Percentiles rank a stretch among this genome's conserved stretches.
These are phyloP conservation scores for Zaprionus gabonicus DNA, from an alignment of 1,140 invertebrate genomes.

Conservation along the genomic window DNA sequence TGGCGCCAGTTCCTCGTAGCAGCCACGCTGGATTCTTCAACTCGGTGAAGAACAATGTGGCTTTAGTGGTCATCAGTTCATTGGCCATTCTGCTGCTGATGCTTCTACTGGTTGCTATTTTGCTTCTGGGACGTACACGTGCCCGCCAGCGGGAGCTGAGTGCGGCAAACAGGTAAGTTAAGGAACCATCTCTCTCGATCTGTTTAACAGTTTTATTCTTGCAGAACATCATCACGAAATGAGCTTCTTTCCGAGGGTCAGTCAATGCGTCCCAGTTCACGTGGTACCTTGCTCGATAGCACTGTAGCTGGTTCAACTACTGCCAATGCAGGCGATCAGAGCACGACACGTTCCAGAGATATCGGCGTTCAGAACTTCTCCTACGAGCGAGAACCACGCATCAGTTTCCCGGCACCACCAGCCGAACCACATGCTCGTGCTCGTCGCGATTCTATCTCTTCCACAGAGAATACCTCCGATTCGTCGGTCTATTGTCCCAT, in stretches of 20 bases:
- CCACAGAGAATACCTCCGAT: constrained; percentile 81
- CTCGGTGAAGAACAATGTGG: constrained; percentile 84
- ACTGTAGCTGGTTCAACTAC: constrained; percentile 16
- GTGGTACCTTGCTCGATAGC: constrained; percentile 53
- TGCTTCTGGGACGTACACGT: constrained; percentile 87
- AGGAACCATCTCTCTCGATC: too few relatives aligned
- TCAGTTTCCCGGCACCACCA: constrained; percentile 69
- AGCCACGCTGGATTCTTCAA: constrained; percentile 88
- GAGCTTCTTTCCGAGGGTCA: constrained; percentile 75
- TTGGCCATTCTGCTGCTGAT: constrained; percentile 87
- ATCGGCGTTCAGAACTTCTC: constrained; percentile 72
- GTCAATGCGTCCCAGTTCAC: constrained; percentile 68
- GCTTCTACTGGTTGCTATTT: constrained; percentile 86
- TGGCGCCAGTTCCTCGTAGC: constrained; percentile 87
- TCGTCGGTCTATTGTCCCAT: constrained; percentile 84
- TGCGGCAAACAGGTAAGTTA: constrained; percentile 60
- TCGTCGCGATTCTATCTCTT: constrained; percentile 71
- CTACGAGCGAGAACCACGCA: constrained; percentile 73
- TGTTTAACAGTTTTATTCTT: neutral
- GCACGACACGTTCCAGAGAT: constrained; percentile 60
- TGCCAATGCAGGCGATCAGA: constrained; percentile 47
- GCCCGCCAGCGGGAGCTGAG: constrained; percentile 85
- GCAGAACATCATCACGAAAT: constrained; percentile 74
- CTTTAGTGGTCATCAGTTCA: constrained; percentile 84
- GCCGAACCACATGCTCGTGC: constrained; percentile 35